Base-by-base conservation (phyloP, 37 sponge, comb jelly and placozoan genomes). In the Spongilla lacustris region DNA sequence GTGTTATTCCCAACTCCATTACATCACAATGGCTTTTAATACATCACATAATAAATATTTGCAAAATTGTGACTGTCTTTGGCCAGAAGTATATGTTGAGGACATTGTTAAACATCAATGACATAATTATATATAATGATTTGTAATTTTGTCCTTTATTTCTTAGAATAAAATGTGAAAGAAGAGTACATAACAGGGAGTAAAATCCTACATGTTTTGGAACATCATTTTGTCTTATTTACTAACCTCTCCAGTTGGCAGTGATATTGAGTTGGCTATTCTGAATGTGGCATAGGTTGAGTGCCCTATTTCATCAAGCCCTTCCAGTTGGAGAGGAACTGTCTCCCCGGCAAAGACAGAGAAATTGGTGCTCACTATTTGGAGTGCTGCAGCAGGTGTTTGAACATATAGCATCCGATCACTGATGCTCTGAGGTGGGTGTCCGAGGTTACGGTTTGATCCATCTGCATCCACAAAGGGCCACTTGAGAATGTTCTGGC, bases 281-380 rank as follows among this genome's bases (percentile, higher is more conserved):
- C 58, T 58, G 58, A 58, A 58, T 8, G 23, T 8, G 30, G 82
- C 69, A 34, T 25, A 66, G 14, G 68, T 58, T 30, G 82, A 19
- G 29, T 32, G 28, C 0, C 68, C 68, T 58, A 81, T 31, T 35
- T 69, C 82, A 81, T 81, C 82, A 25, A 69, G 24, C 2, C 34
- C 26, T 29, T 29, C 32, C 22, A 81, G 10, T 13, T 70, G 5
- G n/a, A 81, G n/a, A 29, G 27, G 23, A 68, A 81, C 50, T 35
- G 28, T 34, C 32, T 81, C 71, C 6, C 82, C 82, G 35, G 82
- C 70, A 81, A 36, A 81, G n/a, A 36, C 71, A 68, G 24, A 32
- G 23, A 81, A 30, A 30, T 32, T 14, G 30, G 28, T 31, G 30
- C 73, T 72, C 73, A 24, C 30, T 29, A 72, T 72, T 6, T 80